Base-by-base conservation (phyloP, 2,797 vertebrate genomes). In the Anguilla anguilla region DNA sequence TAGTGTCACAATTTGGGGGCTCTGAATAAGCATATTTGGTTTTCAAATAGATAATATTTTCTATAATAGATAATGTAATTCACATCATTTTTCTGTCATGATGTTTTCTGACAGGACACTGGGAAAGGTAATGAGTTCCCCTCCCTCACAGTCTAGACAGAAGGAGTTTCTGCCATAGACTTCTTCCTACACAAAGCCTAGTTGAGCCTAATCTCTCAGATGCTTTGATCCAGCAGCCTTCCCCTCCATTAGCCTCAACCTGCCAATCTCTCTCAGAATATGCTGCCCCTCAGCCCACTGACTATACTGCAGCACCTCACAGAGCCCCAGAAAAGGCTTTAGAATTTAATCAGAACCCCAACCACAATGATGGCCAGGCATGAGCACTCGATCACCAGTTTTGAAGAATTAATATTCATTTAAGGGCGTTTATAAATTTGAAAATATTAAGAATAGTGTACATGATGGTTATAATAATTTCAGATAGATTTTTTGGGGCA, bases 211-310 rank as follows among this genome's bases (percentile, higher is more conserved):
- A 90, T 93, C 90, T 90, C 86, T 85, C 85, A 53, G 85, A 82
- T 57, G 83, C 91, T 93, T 92, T 92, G 91, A 92, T 93, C 87
- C 43, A n/a, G 79, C 67, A 84, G 61, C 4, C 61, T 87, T 83
- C 86, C 90, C 86, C 86, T 90, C 91, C 90, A 59, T 86, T 61
- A 79, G 88, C 90, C 89, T 89, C 89, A 82, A 64, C 90, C 89
- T 90, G 91, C 92, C 91, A 91, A 90, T 92, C 90, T 91, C 86
- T 87, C 59, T 84, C 90, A 93, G 90, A 92, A 91, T 86, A 83
- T 89, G 74, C 88, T 83, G 87, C 79, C 86, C 51, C 35, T 13
- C 69, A 74, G 69, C 64, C n/a, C 64, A 69, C 25, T 69, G 64
- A 13, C 43, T 86, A 85, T 83, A 39, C 64, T 43, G 31, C 85